Evolutionary conservation across 2,113 vertebrate genomes (phyloP).

Genomic region (Puma concolor): DNA sequence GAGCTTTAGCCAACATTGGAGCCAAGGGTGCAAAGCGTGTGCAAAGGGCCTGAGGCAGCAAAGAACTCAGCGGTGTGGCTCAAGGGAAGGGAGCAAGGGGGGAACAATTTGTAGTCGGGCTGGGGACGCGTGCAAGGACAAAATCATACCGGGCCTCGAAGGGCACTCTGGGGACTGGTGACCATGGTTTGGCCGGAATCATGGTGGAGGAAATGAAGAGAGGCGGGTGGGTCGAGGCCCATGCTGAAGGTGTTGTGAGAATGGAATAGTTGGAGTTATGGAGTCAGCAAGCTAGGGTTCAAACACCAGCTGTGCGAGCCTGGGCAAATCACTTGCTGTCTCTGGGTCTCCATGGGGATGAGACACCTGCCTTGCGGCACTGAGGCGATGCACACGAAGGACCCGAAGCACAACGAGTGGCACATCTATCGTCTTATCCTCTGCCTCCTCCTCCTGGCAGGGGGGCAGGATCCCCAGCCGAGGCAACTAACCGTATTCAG

Average conservation of each 20-base stretch:
- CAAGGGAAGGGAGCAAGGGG: not conserved
- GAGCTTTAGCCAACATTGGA: not conserved
- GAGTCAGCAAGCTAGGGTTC: not conserved
- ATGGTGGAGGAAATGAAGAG: accelerated
- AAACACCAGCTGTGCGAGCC: not conserved
- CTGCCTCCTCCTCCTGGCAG: not conserved
- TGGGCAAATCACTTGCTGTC: not conserved
- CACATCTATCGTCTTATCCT: accelerated
- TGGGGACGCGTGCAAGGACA: accelerated
- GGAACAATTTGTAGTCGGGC: not conserved
- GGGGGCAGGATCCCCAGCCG: accelerated
- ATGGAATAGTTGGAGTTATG: accelerated
- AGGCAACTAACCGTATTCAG: not conserved
- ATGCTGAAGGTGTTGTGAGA: accelerated
- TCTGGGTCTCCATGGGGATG: not conserved
- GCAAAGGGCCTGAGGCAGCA: not conserved
- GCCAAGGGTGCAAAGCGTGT: not conserved
- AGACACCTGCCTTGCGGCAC: not conserved
- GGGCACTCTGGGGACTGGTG: not conserved
- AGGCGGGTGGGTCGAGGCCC: not conserved
- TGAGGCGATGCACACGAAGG: accelerated
- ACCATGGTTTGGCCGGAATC: not conserved
- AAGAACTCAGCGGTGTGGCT: not conserved
- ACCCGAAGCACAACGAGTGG: accelerated
- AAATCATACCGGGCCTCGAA: accelerated